Base-by-base conservation (phyloP, 2,888 invertebrate species). In the Dioctria rufipes region DNA sequence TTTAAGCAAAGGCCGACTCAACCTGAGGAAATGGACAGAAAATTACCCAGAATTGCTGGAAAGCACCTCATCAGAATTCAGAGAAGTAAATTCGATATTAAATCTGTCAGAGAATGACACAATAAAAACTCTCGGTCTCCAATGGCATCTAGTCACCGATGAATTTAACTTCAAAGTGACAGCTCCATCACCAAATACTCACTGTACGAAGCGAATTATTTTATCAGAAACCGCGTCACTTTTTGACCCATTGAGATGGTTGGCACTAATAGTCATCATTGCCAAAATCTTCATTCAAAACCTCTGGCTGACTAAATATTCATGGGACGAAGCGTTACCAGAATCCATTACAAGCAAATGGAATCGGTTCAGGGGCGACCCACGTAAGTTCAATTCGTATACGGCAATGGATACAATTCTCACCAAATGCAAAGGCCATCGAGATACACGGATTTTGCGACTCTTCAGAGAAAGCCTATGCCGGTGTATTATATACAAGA, bases 361-460 rank as follows among this genome's bases (percentile, higher is more conserved):
- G 63, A 6, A 5, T 4, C 8, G 4, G 9, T 61, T 46, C 51
- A 13, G 60, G 5, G 5, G 40, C 3, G 13, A 60, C 3, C 42
- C 75, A 4, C 25, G 4, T 77, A n/a, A 39, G 54, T 5, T 6
- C 58, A 2, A 46, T 80, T 11, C 39, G 25, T 3, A 61, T 81
- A 37, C 69, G 43, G 3, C 13, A 78, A 13, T 37, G 75, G 37
- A 25, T 37, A 13, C 9, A 49, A 5, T 58, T 25, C 2, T 40
- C 51, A n/a, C 3, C n/a, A 13, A 6, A 13, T 3, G 9, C 9
- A 9, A n/a, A 66, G 9, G 13, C 9, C 2, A 3, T 73, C 1
- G 65, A 80, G 4, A 5, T 80, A 9, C 80, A 71, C n/a, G 71
- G 11, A 9, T 80, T 71, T 63, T 61, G 49, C n/a, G 71, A 80